Evolutionary conservation across 2,888 invertebrate species (phyloP).

Genomic region (Parnassius orleans): DNA sequence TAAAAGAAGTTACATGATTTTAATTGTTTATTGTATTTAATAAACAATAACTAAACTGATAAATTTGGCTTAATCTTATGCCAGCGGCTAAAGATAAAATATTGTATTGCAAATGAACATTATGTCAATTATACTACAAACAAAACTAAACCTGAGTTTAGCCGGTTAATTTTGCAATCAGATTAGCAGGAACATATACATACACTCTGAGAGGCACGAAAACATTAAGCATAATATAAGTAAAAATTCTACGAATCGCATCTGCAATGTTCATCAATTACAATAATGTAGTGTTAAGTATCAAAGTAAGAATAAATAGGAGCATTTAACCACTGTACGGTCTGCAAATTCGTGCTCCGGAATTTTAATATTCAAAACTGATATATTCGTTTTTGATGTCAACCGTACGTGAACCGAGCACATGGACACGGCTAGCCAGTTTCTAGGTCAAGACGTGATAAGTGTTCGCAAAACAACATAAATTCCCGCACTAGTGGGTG

Average conservation of each 20-base stretch:
- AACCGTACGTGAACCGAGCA: neutral
- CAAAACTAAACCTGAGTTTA: too few relatives aligned
- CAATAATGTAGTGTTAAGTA: constrained; percentile 28
- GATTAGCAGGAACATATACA: neutral
- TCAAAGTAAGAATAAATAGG: constrained; percentile 46
- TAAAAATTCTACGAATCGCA: neutral
- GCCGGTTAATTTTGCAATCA: neutral
- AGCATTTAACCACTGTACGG: constrained; percentile 36
- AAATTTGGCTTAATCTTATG: too few relatives aligned
- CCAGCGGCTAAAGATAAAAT: too few relatives aligned
- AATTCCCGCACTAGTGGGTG: constrained; percentile 10
- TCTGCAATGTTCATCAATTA: neutral
- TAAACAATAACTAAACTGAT: too few relatives aligned
- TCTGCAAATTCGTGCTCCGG: constrained; percentile 46
- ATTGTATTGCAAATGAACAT: too few relatives aligned
- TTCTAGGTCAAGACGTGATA: constrained; percentile 21
- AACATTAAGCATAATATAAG: constrained; percentile 1
- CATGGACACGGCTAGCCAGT: neutral
- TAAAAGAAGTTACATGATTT: too few relatives aligned
- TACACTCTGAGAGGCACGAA: neutral
- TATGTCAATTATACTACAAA: too few relatives aligned
- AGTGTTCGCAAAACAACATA: constrained; percentile 11
- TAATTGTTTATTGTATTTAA: too few relatives aligned
- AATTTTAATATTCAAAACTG: constrained; percentile 41
- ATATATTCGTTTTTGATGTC: constrained; percentile 13